These are phyloP conservation scores for Isurus oxyrinchus DNA, from an alignment of 2,113 vertebrate genomes.

Conservation along the genomic window DNA sequence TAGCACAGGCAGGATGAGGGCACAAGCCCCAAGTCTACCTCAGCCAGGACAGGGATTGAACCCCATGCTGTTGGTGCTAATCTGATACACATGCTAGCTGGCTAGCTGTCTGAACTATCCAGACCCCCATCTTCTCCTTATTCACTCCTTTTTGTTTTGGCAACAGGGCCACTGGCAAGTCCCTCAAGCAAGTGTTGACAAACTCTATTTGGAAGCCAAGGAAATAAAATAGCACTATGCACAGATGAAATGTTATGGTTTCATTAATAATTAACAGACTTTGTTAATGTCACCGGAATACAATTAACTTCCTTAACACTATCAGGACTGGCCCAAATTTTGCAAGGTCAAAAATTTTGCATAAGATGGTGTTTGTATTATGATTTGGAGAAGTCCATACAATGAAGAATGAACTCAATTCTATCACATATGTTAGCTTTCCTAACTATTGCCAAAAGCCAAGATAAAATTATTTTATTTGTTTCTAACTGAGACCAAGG, in stretches of 20 bases:
- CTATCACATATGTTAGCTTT: not conserved
- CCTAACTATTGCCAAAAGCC: not conserved
- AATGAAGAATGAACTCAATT: not conserved
- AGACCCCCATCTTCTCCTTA: no score
- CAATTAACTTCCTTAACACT: not conserved
- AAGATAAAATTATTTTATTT: not conserved
- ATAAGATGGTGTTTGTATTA: not conserved
- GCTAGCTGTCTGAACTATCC: not conserved
- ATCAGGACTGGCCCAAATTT: not conserved
- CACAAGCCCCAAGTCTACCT: not conserved
- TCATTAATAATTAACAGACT: constrained; percentile 13
- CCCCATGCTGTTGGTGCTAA: not conserved
- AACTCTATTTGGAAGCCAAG: not conserved
- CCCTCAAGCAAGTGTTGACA: not conserved
- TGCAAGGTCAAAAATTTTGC: not conserved
- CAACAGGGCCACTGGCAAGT: not conserved
- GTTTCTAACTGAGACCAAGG: not conserved
- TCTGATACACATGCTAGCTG: not conserved
- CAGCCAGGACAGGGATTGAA: not conserved
- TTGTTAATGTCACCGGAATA: not conserved
- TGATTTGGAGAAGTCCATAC: not conserved
- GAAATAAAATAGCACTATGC: constrained; percentile 9
- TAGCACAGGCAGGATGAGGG: not conserved
- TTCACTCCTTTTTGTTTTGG: not conserved
- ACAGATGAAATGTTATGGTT: not conserved